Percentiles rank a stretch among this genome's conserved stretches.
Conservation (phyloP, 2,888 invertebrate species). For the Eupithecia subfuscata region DNA sequence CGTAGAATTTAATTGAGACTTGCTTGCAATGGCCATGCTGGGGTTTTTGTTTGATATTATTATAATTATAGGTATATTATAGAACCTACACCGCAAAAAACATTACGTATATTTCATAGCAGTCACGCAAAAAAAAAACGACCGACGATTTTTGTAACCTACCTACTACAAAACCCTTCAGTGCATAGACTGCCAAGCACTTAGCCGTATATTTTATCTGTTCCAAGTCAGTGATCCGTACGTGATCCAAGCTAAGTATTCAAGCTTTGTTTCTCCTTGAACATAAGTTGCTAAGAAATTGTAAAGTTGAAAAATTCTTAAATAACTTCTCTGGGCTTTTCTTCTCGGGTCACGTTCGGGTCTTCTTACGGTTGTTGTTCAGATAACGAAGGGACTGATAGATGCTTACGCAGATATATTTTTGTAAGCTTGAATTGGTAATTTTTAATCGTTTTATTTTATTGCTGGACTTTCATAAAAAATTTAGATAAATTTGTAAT, state of each 20-base stretch:
- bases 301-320: not conserved
- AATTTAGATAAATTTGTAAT: too few relatives aligned
- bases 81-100: too few relatives aligned
- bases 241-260: conserved; percentile 15
- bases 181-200: not conserved
- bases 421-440: too few relatives aligned
- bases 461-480: too few relatives aligned
- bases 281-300: not conserved
- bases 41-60: too few relatives aligned
- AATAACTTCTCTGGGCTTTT: not conserved
- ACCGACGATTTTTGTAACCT: not conserved
- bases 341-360: conserved; percentile 3
- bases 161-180: not conserved
- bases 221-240: conserved; percentile 42
- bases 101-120: too few relatives aligned
- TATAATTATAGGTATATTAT: too few relatives aligned
- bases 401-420: not conserved
- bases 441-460: too few relatives aligned
- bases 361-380: not conserved
- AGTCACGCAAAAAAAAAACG: too few relatives aligned
- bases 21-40: too few relatives aligned
- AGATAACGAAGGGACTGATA: not conserved
- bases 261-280: conserved; percentile 10
- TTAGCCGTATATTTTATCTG: conserved; percentile 35
- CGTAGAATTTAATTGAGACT: too few relatives aligned